Evolutionary conservation across 2,888 invertebrate species (phyloP), one percentile per base, ranked within the genome.

Genomic region (Melangyna quadrimaculata): DNA sequence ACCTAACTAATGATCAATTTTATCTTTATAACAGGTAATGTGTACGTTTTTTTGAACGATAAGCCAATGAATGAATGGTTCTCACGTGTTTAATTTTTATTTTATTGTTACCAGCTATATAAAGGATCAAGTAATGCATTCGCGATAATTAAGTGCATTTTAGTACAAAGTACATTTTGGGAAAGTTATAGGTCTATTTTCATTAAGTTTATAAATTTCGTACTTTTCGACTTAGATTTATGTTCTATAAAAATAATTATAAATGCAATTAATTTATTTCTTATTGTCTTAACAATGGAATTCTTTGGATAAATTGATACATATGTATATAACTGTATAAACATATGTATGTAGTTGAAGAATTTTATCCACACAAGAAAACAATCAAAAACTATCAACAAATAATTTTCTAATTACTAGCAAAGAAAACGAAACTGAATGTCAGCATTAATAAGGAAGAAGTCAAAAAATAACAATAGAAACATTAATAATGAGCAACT

Each of bases 381-480:
- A 51, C 24, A n/a, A 24, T 27, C n/a, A n/a, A 40, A 27, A 53
- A 14, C 14, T 24, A 7, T 51, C 6, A 14, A 14, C 14, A 51
- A 27, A 24, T 14, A 12, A 27, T n/a, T 12, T 53, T 53, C 14
- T 24, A 53, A 27, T 53, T 53, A 53, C 51, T 27, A n/a, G 14
- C 8, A 53, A 27, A 53, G 8, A n/a, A n/a, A 53, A 27, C n/a
- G 2, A 53, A 27, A 27, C 24, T 53, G 0, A 53, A 27, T 53
- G n/a, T 53, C 51, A 53, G 27, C 27, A 53, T 53, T 53, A 8
- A 53, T 53, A 53, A 53, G n/a, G 24, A 53, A n/a, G n/a, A n/a
- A n/a, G n/a, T n/a, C n/a, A n/a, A n/a, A n/a, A n/a, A n/a, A n/a
- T n/a, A n/a, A n/a, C n/a, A n/a, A n/a, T n/a, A n/a, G n/a, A n/a